Base-by-base conservation (phyloP, 1,140 invertebrate genomes). In the Zaprionus kolodkinae region DNA sequence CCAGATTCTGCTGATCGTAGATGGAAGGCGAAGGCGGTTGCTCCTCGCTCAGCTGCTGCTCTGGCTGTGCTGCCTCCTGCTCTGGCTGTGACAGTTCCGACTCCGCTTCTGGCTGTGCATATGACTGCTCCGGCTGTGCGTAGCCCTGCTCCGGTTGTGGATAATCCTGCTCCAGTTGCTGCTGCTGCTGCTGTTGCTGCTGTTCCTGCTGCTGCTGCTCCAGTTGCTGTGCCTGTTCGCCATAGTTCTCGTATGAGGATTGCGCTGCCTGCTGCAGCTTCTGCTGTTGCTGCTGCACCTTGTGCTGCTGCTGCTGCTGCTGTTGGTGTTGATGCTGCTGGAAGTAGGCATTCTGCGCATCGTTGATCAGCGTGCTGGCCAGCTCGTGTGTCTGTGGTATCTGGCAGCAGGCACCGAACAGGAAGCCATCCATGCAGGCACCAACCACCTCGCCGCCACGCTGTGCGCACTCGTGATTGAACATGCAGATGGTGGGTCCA, bases 401-500 rank as follows among this genome's bases (percentile, higher is more conserved):
- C 82, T 96, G 95, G 81, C 97, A 98, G 91, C 97, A 98, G 5
- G 97, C 96, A 6, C 97, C 97, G 84, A 98, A 98, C 5, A 98
- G 94, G 87, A 98, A 93, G 40, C 92, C 97, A 91, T 98, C 97
- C 95, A 98, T 97, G 81, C 97, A 98, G 6, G 97, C 95, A 0
- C 97, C 97, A 0, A 98, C 96, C 0, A 98, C 96, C 85, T 96
- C 95, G 3, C 97, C 97, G 10, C 95, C 95, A 70, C 96, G 93
- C 64, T 96, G 95, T 9, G 94, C 94, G 92, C 97, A 98, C 91
- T 98, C 97, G 85, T 97, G 97, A 93, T 98, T 98, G 93, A 98
- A 98, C 97, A 98, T 98, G 93, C 97, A 98, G 81, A 97, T 95
- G n/a, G 94, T 95, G n/a, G 95, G 95, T 0, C 95, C 96, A 94